Evolutionary conservation across 2,797 vertebrate genomes (phyloP).

Genomic region (Tragelaphus oryx): DNA sequence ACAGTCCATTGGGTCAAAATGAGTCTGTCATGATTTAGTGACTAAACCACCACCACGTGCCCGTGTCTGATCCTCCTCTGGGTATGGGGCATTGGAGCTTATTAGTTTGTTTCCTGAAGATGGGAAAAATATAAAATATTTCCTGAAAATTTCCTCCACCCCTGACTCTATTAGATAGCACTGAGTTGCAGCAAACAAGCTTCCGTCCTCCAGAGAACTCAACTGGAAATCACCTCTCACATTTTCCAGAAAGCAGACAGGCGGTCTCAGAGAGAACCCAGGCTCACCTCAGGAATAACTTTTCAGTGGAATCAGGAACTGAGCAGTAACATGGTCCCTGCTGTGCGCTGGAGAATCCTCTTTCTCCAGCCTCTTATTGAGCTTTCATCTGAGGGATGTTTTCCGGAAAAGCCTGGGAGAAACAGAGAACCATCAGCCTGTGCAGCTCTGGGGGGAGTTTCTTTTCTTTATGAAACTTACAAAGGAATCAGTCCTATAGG

Average conservation of each 20-base stretch:
- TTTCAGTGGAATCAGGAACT: slow-evolving; percentile 84
- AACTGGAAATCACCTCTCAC: not conserved
- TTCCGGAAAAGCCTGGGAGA: slow-evolving; percentile 78
- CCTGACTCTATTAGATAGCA: not conserved
- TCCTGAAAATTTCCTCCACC: not conserved
- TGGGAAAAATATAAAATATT: not conserved
- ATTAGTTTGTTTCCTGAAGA: not conserved
- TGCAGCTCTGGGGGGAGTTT: slow-evolving; percentile 77
- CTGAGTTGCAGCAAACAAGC: not conserved
- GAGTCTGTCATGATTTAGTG: not conserved
- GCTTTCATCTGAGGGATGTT: slow-evolving; percentile 71
- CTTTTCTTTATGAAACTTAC: slow-evolving; percentile 75
- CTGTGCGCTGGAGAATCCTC: slow-evolving; percentile 53
- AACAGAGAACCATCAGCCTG: slow-evolving; percentile 66
- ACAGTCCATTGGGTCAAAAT: not conserved
- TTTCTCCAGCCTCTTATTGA: slow-evolving; percentile 3
- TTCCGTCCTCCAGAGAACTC: not conserved
- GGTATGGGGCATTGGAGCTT: not conserved
- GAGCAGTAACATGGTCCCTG: slow-evolving; percentile 79
- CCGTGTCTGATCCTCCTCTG: not conserved
- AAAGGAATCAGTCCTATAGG: slow-evolving; percentile 62
- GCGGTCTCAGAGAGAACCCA: not conserved
- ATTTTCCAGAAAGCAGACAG: not conserved
- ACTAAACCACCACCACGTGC: not conserved
- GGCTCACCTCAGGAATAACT: slow-evolving; percentile 42